Conservation (phyloP, 2,113 vertebrate species). For the Oryzias woworae region DNA sequence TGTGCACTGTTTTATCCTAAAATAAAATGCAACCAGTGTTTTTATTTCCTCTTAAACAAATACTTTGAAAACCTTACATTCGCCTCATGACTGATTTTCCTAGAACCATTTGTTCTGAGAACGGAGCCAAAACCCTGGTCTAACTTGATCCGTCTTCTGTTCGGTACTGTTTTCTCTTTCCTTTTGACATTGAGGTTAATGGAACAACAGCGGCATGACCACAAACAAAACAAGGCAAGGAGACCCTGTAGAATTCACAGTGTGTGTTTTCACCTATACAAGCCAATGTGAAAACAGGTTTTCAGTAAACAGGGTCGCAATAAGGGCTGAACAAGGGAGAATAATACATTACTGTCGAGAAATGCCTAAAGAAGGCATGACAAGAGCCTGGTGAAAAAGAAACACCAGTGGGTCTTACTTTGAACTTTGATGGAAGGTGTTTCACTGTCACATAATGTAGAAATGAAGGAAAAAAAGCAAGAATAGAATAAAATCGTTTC, state of each 20-base stretch:
- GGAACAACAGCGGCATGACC: slow-evolving; percentile 34
- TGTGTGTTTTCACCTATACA: slow-evolving; percentile 39
- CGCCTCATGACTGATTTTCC: slow-evolving; percentile 7
- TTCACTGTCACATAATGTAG: too few relatives aligned
- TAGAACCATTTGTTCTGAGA: slow-evolving; percentile 10
- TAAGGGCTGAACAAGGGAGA: slow-evolving; percentile 24
- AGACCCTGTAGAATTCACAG: slow-evolving; percentile 11
- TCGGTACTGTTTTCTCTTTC: slow-evolving; percentile 22
- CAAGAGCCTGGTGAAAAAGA: neutral
- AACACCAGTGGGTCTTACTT: neutral
- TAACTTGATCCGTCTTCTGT: slow-evolving; percentile 17
- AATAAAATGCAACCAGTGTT: neutral
- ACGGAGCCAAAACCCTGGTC: slow-evolving; percentile 8
- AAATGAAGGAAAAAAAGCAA: neutral
- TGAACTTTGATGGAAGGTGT: too few relatives aligned
- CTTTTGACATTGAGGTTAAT: slow-evolving; percentile 37
- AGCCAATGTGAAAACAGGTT: slow-evolving; percentile 29
- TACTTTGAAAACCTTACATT: neutral
- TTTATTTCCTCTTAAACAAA: neutral
- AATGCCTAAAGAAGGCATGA: neutral
- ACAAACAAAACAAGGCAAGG: slow-evolving; percentile 28
- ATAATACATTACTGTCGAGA: neutral
- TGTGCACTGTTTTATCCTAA: neutral
- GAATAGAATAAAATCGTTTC: too few relatives aligned
- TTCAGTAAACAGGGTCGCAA: slow-evolving; percentile 52